Base-by-base conservation (phyloP, 1,140 invertebrate species). In the Oncopeltus fasciatus region DNA sequence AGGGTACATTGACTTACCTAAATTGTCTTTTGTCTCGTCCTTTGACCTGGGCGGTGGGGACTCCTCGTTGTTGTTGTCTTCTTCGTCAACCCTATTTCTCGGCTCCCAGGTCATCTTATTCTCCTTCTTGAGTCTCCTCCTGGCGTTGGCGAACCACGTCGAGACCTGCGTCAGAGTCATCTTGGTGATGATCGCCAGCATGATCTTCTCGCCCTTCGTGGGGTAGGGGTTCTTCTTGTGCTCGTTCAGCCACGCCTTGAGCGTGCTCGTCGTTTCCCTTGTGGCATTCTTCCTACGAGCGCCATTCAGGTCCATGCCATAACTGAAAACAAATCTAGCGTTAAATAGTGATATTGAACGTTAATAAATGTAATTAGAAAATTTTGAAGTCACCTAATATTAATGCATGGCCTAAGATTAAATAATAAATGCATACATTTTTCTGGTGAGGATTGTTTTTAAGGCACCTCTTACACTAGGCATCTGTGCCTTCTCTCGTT, bases 101-200 rank as follows among this genome's bases (percentile, higher is more conserved):
- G 80, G 96, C 75, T 96, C 95, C 96, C 79, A 98, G 31, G 94
- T 97, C 93, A 97, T 97, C 76, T 98, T 98, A 76, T 98, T 98
- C 75, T 99, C 95, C 73, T 99, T 99, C 79, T 99, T 98, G 64
- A 96, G 81, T 65, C 93, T 81, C 72, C 93, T 79, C 65, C 93
- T 80, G 12, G 95, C 95, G 74, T 99, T 99, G 21, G 95, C 95
- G 72, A 98, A 98, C 95, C 95, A 99, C 70, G 95, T 98, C 26
- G 94, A 97, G 29, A 96, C 93, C 75, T 98, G 95, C 8, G 95
- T 98, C 51, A 98, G 76, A 38, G 95, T 98, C 95, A 98, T 98
- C 76, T 96, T 96, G 57, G 95, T 97, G 69, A 98, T 94, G 70
- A 98, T 95, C 29, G 95, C 95, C 67, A 98, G 78, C 92, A 98